These are phyloP conservation scores for Rhynchonema sp. DNA, from an alignment of 2,888 invertebrate species.

Conservation along the genomic window DNA sequence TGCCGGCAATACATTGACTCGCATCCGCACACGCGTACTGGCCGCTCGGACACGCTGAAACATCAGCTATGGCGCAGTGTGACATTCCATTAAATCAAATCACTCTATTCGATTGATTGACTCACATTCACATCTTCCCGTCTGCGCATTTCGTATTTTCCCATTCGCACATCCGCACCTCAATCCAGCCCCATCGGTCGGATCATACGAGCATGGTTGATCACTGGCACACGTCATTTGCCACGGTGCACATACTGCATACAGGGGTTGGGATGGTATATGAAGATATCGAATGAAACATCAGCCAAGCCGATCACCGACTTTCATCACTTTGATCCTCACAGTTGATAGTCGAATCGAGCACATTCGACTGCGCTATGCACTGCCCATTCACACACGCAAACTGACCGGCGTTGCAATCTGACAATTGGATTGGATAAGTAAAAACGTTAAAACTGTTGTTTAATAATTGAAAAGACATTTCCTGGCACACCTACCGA, in stretches of 20 bases:
- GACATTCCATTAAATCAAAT: not conserved
- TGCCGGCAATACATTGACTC: not conserved
- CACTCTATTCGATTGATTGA: not conserved
- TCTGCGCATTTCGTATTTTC: not conserved
- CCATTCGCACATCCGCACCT: not conserved
- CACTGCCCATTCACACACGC: not conserved
- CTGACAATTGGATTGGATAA: too few relatives aligned
- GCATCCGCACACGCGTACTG: not conserved
- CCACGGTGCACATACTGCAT: not conserved
- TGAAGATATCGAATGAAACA: too few relatives aligned
- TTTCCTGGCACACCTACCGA: too few relatives aligned
- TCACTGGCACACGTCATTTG: not conserved
- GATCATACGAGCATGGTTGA: not conserved
- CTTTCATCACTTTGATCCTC: not conserved
- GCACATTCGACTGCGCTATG: not conserved
- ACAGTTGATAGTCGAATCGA: not conserved
- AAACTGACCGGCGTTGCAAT: not conserved
- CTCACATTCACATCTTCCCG: not conserved
- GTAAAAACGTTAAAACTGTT: too few relatives aligned
- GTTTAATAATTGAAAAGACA: too few relatives aligned
- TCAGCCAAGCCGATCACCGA: too few relatives aligned
- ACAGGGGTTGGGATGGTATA: too few relatives aligned
- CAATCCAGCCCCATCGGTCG: not conserved
- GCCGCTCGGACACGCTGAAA: not conserved
- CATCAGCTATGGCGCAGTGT: not conserved